Conservation (phyloP, 2,797 vertebrate species). For the Notamacropus eugenii region DNA sequence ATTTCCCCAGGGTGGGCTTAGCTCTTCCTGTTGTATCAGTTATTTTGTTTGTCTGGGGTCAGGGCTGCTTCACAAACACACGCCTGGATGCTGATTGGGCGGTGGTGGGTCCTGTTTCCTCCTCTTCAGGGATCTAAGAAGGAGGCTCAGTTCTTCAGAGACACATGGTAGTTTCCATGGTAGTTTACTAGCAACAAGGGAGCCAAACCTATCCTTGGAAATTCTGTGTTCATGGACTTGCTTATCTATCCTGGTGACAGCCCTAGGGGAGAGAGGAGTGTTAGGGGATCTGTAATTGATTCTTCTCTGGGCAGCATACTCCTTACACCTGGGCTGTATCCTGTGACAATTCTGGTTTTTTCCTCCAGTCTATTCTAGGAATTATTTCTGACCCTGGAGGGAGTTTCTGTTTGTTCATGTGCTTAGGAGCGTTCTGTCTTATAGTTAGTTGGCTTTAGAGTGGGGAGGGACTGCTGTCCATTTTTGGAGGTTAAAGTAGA, state of each 20-base stretch:
- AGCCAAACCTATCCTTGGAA: constrained; percentile 14
- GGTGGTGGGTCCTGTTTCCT: background rate
- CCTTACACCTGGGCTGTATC: constrained; percentile 5
- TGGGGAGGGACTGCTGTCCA: background rate
- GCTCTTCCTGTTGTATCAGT: background rate
- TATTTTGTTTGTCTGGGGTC: background rate
- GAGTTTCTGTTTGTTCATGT: constrained; percentile 1
- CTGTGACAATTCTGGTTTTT: constrained; percentile 36
- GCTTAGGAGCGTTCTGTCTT: constrained; percentile 1
- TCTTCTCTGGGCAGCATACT: constrained; percentile 8
- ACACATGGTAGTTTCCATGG: background rate
- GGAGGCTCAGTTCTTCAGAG: background rate
- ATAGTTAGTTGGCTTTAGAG: background rate
- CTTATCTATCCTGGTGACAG: background rate
- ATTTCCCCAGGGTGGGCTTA: constrained; percentile 12
- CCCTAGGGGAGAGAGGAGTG: background rate
- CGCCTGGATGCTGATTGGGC: background rate
- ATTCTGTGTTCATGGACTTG: background rate
- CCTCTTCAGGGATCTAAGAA: background rate
- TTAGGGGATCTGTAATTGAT: constrained; percentile 28
- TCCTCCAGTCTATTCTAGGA: constrained; percentile 7
- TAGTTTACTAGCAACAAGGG: constrained; percentile 25
- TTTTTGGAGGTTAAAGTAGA: background rate
- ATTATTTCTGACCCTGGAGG: constrained; percentile 56
- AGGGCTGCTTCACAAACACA: background rate